Evolutionary conservation across 2,888 invertebrate genomes (phyloP), one percentile per base, ranked within the genome.

Genomic region (Drosophila mimica): DNA sequence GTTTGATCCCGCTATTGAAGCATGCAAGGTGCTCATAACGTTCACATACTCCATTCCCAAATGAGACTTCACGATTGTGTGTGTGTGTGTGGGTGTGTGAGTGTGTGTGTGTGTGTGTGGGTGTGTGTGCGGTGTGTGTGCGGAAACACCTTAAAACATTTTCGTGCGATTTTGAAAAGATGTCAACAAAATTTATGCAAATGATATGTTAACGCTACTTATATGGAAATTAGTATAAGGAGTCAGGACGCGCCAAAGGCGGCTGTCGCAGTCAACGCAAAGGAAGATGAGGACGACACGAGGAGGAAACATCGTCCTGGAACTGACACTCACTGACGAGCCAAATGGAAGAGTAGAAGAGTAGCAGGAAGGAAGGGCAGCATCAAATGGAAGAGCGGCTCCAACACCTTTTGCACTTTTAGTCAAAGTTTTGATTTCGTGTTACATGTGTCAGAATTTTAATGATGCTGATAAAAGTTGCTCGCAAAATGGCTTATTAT

Each of bases 151-250:
- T 91, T 89, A 83, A 91, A 86, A 90, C 89, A 90, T 91, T 91
- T 90, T 82, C 91, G 91, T 91, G 88, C 86, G 91, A 88, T 91
- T 90, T 88, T 91, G 91, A 91, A 91, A 91, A 91, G 88, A 91
- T 91, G 91, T 91, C 91, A 91, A 84, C 89, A 84, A 87, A 91
- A 91, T 91, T 91, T 91, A 91, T 91, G 91, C 91, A 91, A 91
- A 91, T 91, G 85, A 91, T 91, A 91, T 89, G 91, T 90, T 88
- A 91, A 91, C 91, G 89, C 91, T 88, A 89, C 88, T 88, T 88
- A 88, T 88, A 89, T 88, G 91, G 90, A 90, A 90, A 88, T 90
- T 89, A 90, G 88, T 90, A 88, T 88, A 88, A 88, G 88, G 91
- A 88, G 87, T 90, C 87, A 89, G 81, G 76, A 81, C 79, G 80